Conservation (phyloP, 1,140 invertebrate genomes). For the Apis laboriosa region DNA sequence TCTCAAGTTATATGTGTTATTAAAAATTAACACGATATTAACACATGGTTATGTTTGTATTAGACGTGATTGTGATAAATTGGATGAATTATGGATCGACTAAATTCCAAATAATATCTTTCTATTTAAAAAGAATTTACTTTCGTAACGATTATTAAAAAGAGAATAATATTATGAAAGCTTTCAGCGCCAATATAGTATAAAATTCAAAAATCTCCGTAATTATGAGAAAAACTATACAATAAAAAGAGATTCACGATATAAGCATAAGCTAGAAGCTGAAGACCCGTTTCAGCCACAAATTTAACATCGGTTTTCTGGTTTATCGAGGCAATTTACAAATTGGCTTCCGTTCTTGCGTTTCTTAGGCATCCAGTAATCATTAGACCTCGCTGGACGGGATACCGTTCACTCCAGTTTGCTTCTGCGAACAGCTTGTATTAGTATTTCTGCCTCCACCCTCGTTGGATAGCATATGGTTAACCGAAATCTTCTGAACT, state of each 20-base stretch:
- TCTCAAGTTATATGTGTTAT: too few relatives aligned
- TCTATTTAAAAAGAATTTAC: background rate
- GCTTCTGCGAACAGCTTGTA: constrained; percentile 62
- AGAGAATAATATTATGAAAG: too few relatives aligned
- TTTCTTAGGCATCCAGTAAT: constrained; percentile 45
- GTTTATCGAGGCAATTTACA: constrained; percentile 62
- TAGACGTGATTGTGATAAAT: background rate
- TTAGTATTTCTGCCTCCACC: constrained; percentile 58
- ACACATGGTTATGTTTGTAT: background rate
- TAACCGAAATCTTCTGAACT: constrained; percentile 67
- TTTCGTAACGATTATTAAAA: background rate
- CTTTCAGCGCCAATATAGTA: background rate
- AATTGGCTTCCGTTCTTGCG: constrained; percentile 66
- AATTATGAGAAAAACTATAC: constrained; percentile 10
- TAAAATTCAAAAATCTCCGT: background rate
- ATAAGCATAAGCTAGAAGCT: background rate
- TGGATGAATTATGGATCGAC: background rate
- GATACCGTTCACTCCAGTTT: constrained; percentile 52
- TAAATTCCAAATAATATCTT: too few relatives aligned
- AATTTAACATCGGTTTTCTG: constrained; percentile 37
- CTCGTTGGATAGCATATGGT: constrained; percentile 71
- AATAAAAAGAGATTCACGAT: background rate
- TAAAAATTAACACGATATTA: background rate
- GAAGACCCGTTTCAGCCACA: constrained; percentile 7
- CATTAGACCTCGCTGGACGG: constrained; percentile 48